phyloP scores from a whole-genome alignment of 2,888 invertebrate species.

The Nephrotoma guestfalica region DNA sequence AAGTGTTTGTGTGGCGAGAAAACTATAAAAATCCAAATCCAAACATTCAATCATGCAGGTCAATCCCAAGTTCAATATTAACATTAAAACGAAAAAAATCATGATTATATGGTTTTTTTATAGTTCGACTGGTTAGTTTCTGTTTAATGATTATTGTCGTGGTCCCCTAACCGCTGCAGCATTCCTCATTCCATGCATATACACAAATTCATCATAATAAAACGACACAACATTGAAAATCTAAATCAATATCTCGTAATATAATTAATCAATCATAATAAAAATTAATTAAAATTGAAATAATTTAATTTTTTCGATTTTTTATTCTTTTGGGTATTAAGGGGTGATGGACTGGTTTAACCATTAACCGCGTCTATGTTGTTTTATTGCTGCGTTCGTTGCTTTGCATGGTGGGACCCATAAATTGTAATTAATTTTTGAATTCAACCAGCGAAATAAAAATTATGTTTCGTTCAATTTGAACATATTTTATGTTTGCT shows the following conservation, averaged over 20 bases:
- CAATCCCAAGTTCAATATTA: neutral
- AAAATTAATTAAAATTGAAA: neutral
- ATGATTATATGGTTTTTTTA: neutral
- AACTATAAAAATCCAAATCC: neutral
- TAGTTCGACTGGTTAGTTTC: neutral
- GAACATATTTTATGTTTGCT: neutral
- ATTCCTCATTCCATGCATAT: neutral
- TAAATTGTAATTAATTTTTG: neutral
- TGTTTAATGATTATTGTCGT: neutral
- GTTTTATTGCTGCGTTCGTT: neutral
- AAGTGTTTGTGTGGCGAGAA: neutral
- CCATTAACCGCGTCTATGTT: neutral
- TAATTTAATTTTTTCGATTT: neutral
- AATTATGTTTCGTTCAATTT: neutral
- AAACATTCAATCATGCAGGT: neutral
- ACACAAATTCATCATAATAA: neutral
- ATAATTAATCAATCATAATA: neutral
- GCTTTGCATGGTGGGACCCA: neutral
- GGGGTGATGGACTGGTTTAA: neutral
- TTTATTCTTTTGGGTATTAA: too few relatives aligned
- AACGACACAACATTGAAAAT: neutral
- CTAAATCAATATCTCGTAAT: neutral
- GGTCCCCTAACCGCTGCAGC: neutral
- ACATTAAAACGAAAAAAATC: neutral
- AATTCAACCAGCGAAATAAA: neutral